phyloP scores from a whole-genome alignment of 2,888 invertebrate genomes.

The Limnephilus lunatus region DNA sequence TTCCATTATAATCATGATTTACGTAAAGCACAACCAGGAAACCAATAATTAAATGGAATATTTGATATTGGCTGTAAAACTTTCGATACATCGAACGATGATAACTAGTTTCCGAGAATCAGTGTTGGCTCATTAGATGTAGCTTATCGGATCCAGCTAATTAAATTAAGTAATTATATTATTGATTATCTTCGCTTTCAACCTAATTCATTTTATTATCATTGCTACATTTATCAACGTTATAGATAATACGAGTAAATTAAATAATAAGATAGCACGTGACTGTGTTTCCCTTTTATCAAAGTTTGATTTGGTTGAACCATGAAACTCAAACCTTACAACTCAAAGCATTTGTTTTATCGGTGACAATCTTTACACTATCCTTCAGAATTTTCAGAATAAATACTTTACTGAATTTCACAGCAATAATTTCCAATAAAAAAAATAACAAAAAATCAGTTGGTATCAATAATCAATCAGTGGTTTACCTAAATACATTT shows the following conservation, averaged over 20 bases:
- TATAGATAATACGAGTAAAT: background rate
- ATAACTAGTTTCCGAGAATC: background rate
- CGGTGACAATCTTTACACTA: background rate
- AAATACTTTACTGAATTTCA: too few relatives aligned
- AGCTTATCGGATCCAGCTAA: background rate
- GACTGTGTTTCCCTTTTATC: too few relatives aligned
- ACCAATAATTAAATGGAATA: background rate
- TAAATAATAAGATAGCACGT: background rate
- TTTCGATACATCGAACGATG: background rate
- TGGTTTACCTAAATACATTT: background rate
- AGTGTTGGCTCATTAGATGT: background rate
- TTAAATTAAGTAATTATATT: background rate
- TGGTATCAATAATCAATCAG: too few relatives aligned
- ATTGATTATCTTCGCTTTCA: background rate
- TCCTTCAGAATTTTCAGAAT: too few relatives aligned
- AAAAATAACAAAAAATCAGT: too few relatives aligned
- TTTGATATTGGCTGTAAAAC: background rate
- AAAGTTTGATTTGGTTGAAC: background rate
- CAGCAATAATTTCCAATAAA: too few relatives aligned
- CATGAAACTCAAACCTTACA: background rate
- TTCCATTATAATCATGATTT: background rate
- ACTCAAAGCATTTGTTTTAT: background rate
- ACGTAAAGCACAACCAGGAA: background rate
- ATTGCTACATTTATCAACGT: background rate
- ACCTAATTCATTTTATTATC: background rate